These are phyloP conservation scores for Pygoscelis adeliae DNA, from an alignment of 2,113 vertebrate species.

Conservation along the genomic window DNA sequence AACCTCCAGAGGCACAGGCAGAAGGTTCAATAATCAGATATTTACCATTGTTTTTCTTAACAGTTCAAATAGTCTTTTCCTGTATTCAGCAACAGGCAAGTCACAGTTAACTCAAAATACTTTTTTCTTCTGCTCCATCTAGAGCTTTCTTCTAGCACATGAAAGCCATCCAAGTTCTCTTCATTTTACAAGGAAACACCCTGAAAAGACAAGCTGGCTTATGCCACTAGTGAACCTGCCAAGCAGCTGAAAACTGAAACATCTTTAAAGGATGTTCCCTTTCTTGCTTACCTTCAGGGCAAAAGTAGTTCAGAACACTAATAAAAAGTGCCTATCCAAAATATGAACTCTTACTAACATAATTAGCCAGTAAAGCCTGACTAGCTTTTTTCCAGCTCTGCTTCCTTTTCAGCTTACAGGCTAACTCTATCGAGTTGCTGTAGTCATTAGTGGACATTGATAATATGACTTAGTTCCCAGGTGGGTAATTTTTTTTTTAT, in stretches of 20 bases:
- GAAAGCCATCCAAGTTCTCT: neutral
- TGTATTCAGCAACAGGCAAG: neutral
- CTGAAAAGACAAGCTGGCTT: neutral
- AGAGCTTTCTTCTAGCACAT: neutral
- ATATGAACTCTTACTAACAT: neutral
- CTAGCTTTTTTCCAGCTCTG: neutral
- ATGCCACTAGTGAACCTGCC: neutral
- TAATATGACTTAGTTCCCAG: neutral
- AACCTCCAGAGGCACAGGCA: neutral
- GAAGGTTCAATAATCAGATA: neutral
- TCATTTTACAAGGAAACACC: neutral
- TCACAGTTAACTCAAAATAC: neutral
- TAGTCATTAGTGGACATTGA: neutral
- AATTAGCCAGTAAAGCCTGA: neutral
- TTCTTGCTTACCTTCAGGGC: neutral
- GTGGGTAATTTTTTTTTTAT: neutral
- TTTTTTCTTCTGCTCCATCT: neutral
- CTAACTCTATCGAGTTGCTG: neutral
- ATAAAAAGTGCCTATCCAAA: neutral
- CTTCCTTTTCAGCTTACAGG: neutral
- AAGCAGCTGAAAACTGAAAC: neutral
- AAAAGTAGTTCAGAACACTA: neutral
- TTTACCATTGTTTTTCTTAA: neutral
- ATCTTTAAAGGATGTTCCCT: neutral
- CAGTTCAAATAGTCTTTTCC: neutral